Evolutionary conservation across 2,797 vertebrate genomes (phyloP).

Genomic region (Brachyalestes nurse): DNA sequence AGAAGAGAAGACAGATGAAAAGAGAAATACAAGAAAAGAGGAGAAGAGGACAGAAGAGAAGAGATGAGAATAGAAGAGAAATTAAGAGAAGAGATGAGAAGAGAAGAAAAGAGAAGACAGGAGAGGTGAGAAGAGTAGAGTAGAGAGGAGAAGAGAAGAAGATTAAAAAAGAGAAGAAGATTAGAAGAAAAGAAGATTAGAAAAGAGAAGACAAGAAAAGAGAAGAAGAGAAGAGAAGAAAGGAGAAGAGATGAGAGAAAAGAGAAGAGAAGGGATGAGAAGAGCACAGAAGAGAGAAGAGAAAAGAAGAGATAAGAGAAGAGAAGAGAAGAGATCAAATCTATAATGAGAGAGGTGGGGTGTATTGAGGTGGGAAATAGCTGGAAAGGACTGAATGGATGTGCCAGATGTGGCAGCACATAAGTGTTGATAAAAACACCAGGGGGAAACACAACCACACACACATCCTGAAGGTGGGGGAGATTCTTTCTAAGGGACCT

Average conservation of each 20-base stretch:
- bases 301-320: neutral
- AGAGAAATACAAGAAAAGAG: neutral
- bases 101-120: no score
- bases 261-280: neutral
- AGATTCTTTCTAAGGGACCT: constrained; percentile 52
- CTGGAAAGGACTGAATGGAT: neutral
- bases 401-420: neutral
- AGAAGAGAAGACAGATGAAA: neutral
- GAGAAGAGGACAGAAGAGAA: neutral
- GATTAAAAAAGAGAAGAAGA: neutral
- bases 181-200: neutral
- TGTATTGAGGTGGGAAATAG: neutral
- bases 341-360: neutral
- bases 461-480: constrained; percentile 50
- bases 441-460: neutral
- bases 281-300: neutral
- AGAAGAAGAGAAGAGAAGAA: neutral
- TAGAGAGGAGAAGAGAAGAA: neutral
- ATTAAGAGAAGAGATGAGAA: neutral
- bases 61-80: neutral
- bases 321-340: constrained; percentile 13
- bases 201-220: neutral
- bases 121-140: neutral
- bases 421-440: constrained; percentile 7
- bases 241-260: neutral